Base-by-base conservation (phyloP, 2,797 vertebrate genomes). In the Rhinoraja longicauda region DNA sequence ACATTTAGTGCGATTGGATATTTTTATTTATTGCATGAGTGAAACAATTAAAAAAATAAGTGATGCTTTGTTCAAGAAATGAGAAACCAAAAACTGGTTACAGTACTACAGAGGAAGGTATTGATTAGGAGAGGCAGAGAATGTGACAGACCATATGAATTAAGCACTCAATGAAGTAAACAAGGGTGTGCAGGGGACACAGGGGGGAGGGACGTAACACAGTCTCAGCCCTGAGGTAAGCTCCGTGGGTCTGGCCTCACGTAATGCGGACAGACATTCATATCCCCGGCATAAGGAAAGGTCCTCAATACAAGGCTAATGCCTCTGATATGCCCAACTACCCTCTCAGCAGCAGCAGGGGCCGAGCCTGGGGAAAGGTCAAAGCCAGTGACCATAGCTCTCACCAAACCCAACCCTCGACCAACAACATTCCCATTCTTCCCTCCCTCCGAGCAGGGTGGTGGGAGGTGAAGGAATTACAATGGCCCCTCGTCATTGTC, bases 21-120 rank as follows among this genome's bases (percentile, higher is more conserved):
- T 91, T 91, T 39, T 53, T 72, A 72, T 91, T 88, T 88, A 91
- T 91, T 91, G 36, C 90, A 39, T 53, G 90, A 73, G 90, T 91
- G 90, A 91, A 91, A 91, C 90, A 73, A 45, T 91, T 91, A 91
- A 91, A 91, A 91, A 91, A 91, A 91, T 91, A 91, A 73, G 90
- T 72, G 90, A 91, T 45, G 70, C 36, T 73, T 91, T 91, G n/a
- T 91, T 75, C 4, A 12, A 91, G 67, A 91, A 91, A 53, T 91
- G 90, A 53, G 70, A 70, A 70, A 24, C 26, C 13, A 90, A 67
- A 67, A 70, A n/a, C 1, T 36, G 88, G 67, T 73, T 5, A 73
- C 59, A 64, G n/a, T 88, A 2, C 0, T 84, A 64, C 26, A n/a
- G 26, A 17, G n/a, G n/a, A 36, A 21, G 84, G 15, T 64, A 36